phyloP scores from a whole-genome alignment of 1,140 invertebrate genomes.

The Drosophila takahashii region DNA sequence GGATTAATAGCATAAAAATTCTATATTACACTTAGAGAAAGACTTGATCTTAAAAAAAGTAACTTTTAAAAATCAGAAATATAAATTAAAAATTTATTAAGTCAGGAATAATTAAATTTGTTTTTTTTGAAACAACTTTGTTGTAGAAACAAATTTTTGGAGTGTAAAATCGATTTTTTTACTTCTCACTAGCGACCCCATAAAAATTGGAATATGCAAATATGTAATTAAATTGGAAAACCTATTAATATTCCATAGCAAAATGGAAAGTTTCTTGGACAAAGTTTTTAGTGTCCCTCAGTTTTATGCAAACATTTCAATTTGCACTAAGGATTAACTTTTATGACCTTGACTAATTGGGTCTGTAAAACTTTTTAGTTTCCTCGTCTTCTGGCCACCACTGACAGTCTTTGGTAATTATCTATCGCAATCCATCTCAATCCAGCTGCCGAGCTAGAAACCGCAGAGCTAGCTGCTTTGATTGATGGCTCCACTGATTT shows the following conservation, averaged over 20 bases:
- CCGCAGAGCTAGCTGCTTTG: constrained; percentile 25
- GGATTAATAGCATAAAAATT: no score
- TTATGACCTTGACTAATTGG: constrained; percentile 22
- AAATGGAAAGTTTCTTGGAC: neutral
- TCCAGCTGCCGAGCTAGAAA: constrained; percentile 26
- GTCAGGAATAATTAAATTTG: no score
- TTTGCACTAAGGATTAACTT: constrained; percentile 27
- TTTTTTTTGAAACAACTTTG: no score
- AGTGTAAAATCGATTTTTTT: neutral
- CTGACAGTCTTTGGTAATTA: constrained; percentile 42
- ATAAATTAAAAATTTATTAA: no score
- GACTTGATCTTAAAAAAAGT: no score
- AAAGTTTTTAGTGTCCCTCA: neutral
- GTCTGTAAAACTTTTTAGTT: neutral
- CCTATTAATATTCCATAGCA: neutral
- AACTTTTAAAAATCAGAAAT: no score
- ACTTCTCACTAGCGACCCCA: neutral
- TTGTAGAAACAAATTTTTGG: no score
- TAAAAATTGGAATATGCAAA: neutral
- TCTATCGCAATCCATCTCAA: constrained; percentile 59
- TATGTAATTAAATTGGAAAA: neutral
- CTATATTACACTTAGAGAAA: no score
- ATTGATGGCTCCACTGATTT: constrained; percentile 65
- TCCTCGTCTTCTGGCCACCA: constrained; percentile 1
- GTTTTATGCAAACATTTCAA: neutral